phyloP scores from a whole-genome alignment of 2,113 vertebrate species.

The Amblyornis subalaris region DNA sequence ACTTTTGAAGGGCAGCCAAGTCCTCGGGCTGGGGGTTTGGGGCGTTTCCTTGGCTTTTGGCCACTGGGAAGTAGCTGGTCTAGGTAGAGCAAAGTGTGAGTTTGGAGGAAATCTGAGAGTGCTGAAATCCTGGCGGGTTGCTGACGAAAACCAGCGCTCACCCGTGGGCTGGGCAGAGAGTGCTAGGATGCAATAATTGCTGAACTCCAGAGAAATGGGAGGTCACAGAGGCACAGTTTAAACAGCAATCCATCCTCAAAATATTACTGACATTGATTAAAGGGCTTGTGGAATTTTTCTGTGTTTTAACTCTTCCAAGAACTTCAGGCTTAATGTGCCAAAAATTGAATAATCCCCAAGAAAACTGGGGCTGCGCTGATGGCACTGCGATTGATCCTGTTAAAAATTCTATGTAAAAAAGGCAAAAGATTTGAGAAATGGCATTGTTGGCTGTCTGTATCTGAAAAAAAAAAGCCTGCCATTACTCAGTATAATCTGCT shows the following conservation, averaged over 20 bases:
- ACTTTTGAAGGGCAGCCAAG: not conserved
- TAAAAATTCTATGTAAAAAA: not conserved
- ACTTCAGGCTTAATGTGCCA: not conserved
- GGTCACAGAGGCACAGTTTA: not conserved
- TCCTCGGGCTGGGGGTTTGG: not conserved
- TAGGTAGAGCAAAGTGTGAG: not conserved
- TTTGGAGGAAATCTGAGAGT: not conserved
- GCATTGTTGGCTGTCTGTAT: not conserved
- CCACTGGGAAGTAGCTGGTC: not conserved
- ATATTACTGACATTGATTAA: accelerated
- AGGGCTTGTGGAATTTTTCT: not conserved
- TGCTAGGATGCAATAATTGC: not conserved
- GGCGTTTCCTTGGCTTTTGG: not conserved
- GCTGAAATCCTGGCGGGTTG: not conserved
- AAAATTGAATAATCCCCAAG: not conserved
- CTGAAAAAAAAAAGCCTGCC: not conserved
- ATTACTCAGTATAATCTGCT: not conserved
- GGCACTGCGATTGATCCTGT: accelerated
- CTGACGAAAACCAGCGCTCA: not conserved
- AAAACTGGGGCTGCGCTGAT: accelerated
- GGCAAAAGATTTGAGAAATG: not conserved
- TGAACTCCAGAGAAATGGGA: not conserved
- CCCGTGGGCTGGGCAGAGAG: not conserved
- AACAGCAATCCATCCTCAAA: not conserved
- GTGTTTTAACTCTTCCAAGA: not conserved